Evolutionary conservation across 2,797 vertebrate genomes (phyloP), one percentile per base, ranked within the genome.

Genomic region (Sebastes wilsoni): DNA sequence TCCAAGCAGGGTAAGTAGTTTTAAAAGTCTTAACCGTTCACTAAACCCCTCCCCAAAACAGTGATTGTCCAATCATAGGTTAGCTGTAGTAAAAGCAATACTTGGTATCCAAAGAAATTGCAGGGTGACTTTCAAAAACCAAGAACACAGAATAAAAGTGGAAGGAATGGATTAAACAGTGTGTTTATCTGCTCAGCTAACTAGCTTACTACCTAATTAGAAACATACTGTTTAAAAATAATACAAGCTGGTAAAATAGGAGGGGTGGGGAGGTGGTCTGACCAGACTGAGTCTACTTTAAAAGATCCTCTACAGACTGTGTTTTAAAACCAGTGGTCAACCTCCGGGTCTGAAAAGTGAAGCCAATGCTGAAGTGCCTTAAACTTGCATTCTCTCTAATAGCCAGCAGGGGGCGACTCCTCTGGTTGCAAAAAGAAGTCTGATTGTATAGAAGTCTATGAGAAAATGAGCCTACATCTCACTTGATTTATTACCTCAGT

Each of bases 1-100:
- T 99, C 98, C 71, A 99, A 98, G 88, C 98, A 99, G 94, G 99
- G 99, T 99, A 82, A 87, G 92, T 80, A 20, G 12, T 9, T 3
- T 13, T 12, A 20, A 13, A 71, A n/a, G 8, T n/a, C n/a, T 6
- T 6, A 5, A 30, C n/a, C 1, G 1, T 28, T 72, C 20, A 9
- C 18, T 60, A 4, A 58, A 27, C 7, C 46, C 34, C 1, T 2
- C 54, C 25, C 13, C 2, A 59, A 46, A 46, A 23, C 4, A 32
- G 20, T 2, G 20, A 25, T 13, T 60, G 32, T 23, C 36, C 42
- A 66, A 25, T 75, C 23, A 25, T 10, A 58, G 20, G 0, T 9
- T 34, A 52, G 65, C 28, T 64, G 30, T 49, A 20, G 42, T 20
- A 49, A 20, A 49, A 49, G 42, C 7, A 49, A 20, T 49, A 3